phyloP scores from a whole-genome alignment of 2,888 invertebrate species.

The Calephelis perditalis region DNA sequence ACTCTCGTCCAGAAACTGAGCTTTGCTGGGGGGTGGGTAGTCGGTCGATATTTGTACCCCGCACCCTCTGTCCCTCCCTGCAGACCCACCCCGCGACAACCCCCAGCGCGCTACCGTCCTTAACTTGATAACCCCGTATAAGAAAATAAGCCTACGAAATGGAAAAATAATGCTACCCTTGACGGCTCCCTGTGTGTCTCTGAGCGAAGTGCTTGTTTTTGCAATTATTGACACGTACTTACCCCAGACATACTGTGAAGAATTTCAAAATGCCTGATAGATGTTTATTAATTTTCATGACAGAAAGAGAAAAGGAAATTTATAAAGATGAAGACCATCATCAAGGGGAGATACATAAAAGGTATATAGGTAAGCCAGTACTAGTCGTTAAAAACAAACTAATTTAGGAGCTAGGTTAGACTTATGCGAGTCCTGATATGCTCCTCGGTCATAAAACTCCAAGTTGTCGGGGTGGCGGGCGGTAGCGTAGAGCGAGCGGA shows the following conservation, averaged over 20 bases:
- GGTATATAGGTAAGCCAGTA: too few relatives aligned
- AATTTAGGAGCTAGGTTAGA: conserved; percentile 63
- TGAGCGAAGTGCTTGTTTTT: conserved; percentile 12
- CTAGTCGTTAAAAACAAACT: conserved; percentile 50
- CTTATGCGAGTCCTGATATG: conserved; percentile 59
- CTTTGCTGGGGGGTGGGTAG: conserved; percentile 75
- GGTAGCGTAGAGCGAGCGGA: conserved; percentile 52
- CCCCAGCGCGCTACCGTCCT: conserved; percentile 61
- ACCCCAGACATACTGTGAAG: background rate
- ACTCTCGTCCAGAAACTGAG: conserved; percentile 79
- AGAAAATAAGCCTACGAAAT: conserved; percentile 75
- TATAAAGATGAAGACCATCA: too few relatives aligned
- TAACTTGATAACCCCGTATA: conserved; percentile 74
- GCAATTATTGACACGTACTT: conserved; percentile 20
- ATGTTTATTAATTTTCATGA: too few relatives aligned
- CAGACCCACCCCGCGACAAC: conserved; percentile 60
- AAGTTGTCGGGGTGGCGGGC: conserved; percentile 56
- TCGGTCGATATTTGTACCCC: conserved; percentile 79
- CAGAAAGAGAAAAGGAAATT: too few relatives aligned
- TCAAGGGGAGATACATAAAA: too few relatives aligned
- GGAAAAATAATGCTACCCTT: conserved; percentile 69
- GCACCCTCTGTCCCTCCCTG: conserved; percentile 61
- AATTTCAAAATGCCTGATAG: background rate
- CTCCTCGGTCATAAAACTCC: conserved; percentile 68
- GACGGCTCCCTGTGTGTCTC: conserved; percentile 1